phyloP scores from a whole-genome alignment of 2,888 invertebrate genomes.

The Pemphredon lugubris region DNA sequence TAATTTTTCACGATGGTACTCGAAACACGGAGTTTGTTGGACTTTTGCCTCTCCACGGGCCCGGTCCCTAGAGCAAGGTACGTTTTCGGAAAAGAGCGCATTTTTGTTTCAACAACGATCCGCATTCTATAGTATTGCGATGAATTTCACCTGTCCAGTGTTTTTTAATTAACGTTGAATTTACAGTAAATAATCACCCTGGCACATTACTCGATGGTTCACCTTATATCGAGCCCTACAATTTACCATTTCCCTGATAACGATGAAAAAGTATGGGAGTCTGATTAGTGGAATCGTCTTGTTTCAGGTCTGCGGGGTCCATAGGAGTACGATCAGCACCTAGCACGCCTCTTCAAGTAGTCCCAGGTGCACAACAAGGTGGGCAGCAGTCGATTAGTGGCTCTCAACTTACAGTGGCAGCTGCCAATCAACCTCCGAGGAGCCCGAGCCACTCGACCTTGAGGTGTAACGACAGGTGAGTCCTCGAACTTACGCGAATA shows the following conservation, averaged over 20 bases:
- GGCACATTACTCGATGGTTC: too few relatives aligned
- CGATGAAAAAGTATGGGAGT: too few relatives aligned
- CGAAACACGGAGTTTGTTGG: constrained; percentile 74
- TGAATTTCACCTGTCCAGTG: background rate
- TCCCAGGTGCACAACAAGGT: constrained; percentile 74
- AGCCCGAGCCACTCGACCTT: constrained; percentile 79
- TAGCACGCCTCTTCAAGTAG: constrained; percentile 85
- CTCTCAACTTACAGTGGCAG: constrained; percentile 71
- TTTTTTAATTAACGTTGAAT: too few relatives aligned
- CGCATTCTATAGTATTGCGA: background rate
- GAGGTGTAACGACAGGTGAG: constrained; percentile 77
- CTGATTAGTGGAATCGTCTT: too few relatives aligned
- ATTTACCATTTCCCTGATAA: too few relatives aligned
- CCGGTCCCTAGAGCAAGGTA: constrained; percentile 74
- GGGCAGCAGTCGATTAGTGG: constrained; percentile 68
- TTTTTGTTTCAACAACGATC: background rate
- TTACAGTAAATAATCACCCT: too few relatives aligned
- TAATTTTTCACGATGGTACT: constrained; percentile 67
- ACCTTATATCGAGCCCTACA: too few relatives aligned
- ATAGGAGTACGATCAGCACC: constrained; percentile 87
- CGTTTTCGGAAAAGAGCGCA: constrained; percentile 15
- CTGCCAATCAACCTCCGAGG: constrained; percentile 72
- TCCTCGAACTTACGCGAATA: constrained; percentile 2
- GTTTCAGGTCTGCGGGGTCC: constrained; percentile 83
- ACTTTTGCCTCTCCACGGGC: constrained; percentile 70